Evolutionary conservation across 2,888 invertebrate species (phyloP), one percentile per base, ranked within the genome.

Genomic region (Athalia cordata): DNA sequence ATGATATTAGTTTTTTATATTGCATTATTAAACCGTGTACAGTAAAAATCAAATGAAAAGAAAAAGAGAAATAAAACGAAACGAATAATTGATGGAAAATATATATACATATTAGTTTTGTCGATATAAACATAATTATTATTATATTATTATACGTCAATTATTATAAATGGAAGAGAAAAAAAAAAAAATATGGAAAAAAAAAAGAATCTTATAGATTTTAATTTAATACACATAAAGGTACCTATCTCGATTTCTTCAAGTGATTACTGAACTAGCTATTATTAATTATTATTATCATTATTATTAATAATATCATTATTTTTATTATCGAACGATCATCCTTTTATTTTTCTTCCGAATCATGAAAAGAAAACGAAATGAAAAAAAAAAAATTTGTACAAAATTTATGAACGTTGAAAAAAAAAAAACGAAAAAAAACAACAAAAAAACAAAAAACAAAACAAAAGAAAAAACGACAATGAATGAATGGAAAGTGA

Each of bases 311-410:
- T 29, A 29, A 29, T 29, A 29, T 29, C 29, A 72, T 47, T 57
- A 59, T 72, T 47, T 15, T 72, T 7, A 45, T 57, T 13, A 47
- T 49, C 49, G n/a, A 59, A 59, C 59, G 59, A 59, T 57, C 59
- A 57, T 72, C 57, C 13, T 13, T 15, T 62, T 8, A 15, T 65
- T 43, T 47, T 72, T 43, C 72, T 57, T 72, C 47, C 57, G 57
- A 59, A 72, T 59, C 72, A 79, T 29, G 29, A 29, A 29, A 29
- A 29, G 29, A 29, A 29, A 29, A 29, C 29, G 29, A 29, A 29
- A 29, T 2, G 2, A 29, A 29, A 29, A 29, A 29, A 29, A 65
- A 79, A 83, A 81, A 82, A 82, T 84, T 85, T 86, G 86, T 87
- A 86, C 85, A 85, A 84, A 29, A 86, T 82, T 81, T 74, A 74